These are phyloP conservation scores for Aspidiotus rigidus DNA, from an alignment of 2,888 invertebrate genomes.

Conservation along the genomic window DNA sequence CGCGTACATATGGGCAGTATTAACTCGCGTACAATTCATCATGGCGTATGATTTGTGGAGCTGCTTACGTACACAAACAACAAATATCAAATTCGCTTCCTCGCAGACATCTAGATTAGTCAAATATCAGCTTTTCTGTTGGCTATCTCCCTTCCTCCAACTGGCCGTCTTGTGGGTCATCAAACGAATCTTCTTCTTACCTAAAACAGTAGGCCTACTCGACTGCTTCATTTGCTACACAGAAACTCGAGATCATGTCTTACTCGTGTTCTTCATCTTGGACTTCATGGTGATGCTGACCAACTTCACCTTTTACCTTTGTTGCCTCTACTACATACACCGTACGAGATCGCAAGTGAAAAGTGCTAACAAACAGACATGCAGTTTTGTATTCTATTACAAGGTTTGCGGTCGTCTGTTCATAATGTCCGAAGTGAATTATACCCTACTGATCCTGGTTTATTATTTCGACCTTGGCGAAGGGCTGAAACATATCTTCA, in stretches of 20 bases:
- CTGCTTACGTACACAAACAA: conserved; percentile 20
- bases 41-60: conserved; percentile 29
- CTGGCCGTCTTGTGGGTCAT: conserved; percentile 15
- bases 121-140: conserved; percentile 22
- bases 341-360: conserved; percentile 21
- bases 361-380: conserved; percentile 12
- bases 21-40: conserved; percentile 23
- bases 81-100: conserved; percentile 15
- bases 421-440: conserved; percentile 31
- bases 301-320: conserved; percentile 13
- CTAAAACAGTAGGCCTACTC: neutral
- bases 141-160: conserved; percentile 27
- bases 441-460: conserved; percentile 25
- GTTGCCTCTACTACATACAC: conserved; percentile 20
- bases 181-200: neutral
- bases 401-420: conserved; percentile 28
- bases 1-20: conserved; percentile 24
- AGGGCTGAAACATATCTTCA: conserved; percentile 9
- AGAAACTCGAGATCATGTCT: neutral
- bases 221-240: neutral
- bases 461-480: conserved; percentile 9
- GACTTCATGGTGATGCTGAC: conserved; percentile 20
- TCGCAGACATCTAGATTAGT: conserved; percentile 12
- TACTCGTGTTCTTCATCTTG: conserved; percentile 19
- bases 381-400: conserved; percentile 20